phyloP scores from a whole-genome alignment of 2,113 vertebrate species.

The Marmota flaviventris region DNA sequence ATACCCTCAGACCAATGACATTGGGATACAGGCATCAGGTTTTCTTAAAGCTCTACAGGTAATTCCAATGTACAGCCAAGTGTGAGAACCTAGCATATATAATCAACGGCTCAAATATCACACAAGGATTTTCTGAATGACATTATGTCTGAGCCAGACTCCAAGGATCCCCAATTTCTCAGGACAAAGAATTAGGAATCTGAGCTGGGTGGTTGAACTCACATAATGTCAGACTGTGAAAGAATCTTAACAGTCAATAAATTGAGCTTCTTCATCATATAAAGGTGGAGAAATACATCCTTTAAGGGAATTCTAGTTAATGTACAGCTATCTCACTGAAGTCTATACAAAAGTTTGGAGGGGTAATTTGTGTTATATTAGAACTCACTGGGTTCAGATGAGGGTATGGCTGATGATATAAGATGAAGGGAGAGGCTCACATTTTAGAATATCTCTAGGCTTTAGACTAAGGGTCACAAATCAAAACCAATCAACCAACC shows the following conservation, averaged over 20 bases:
- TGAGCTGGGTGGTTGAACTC: background rate
- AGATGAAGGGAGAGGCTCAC: background rate
- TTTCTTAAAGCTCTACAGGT: background rate
- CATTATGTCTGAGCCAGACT: background rate
- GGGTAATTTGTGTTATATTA: background rate
- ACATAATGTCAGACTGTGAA: background rate
- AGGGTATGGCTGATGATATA: background rate
- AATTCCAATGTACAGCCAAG: background rate
- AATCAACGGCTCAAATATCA: background rate
- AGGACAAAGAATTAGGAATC: background rate
- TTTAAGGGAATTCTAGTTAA: constrained; percentile 28
- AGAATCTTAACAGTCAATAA: background rate
- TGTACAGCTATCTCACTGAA: background rate
- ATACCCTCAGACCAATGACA: background rate
- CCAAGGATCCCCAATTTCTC: background rate
- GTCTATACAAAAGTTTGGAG: background rate
- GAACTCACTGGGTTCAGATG: background rate
- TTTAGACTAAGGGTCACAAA: constrained; percentile 16
- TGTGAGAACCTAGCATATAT: background rate
- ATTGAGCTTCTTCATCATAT: background rate
- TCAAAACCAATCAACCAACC: constrained; percentile 25
- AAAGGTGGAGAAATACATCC: background rate
- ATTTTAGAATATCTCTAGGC: constrained; percentile 1
- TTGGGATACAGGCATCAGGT: background rate
- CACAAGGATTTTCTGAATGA: background rate